Evolutionary conservation across 2,113 vertebrate genomes (phyloP).

Genomic region (Geococcyx californianus): DNA sequence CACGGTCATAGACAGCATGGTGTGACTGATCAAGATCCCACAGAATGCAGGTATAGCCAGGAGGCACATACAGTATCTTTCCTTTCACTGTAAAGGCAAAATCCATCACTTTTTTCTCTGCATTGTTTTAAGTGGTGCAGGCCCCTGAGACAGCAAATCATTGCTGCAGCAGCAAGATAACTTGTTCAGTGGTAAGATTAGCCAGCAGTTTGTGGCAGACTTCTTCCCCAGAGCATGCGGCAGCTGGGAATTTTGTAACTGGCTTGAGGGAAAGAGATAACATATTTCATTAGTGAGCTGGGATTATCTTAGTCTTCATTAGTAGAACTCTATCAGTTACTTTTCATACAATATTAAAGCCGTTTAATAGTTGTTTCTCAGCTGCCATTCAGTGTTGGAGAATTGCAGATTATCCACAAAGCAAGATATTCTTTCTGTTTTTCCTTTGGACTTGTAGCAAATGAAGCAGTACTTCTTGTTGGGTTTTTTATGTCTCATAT

Average conservation of each 20-base stretch:
- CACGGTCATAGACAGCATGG: rapidly evolving
- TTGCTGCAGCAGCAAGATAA: neutral
- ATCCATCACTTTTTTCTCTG: neutral
- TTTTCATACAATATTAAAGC: neutral
- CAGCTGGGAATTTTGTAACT: neutral
- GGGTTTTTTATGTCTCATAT: neutral
- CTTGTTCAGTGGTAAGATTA: neutral
- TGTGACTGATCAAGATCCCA: neutral
- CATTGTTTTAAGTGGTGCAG: neutral
- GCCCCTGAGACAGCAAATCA: neutral
- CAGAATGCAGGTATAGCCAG: neutral
- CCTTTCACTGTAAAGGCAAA: neutral
- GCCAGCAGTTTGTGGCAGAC: neutral
- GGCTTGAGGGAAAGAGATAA: neutral
- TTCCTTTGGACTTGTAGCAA: neutral
- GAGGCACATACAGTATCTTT: neutral
- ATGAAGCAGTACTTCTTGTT: neutral
- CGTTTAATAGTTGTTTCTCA: neutral
- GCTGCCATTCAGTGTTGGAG: neutral
- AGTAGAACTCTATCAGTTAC: neutral
- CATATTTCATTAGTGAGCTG: neutral
- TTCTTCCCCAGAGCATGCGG: neutral
- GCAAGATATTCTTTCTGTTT: neutral
- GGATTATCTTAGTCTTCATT: neutral
- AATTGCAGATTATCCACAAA: neutral